Percentiles rank a stretch among this genome's conserved stretches.
Conservation (phyloP, 2,888 invertebrate genomes). For the Ceraclea dissimilis region DNA sequence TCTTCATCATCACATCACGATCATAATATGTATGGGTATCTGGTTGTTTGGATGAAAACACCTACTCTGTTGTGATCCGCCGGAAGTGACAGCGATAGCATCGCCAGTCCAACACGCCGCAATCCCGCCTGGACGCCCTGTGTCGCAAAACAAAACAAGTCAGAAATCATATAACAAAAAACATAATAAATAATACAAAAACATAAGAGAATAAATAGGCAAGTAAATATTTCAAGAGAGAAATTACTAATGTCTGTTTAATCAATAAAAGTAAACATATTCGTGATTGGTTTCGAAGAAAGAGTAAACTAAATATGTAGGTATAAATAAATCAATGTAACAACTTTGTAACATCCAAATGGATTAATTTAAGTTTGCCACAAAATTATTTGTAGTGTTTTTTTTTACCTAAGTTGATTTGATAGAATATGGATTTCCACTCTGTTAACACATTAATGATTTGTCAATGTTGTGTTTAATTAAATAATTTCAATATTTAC, state of each 20-base stretch:
- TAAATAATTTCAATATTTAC: too few species aligned
- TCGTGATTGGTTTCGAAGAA: not conserved
- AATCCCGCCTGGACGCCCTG: slow-evolving; percentile 26
- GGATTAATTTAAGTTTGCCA: too few species aligned
- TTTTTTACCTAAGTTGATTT: too few species aligned
- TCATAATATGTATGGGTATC: too few species aligned
- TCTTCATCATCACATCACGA: not conserved
- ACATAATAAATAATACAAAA: not conserved
- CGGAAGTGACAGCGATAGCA: slow-evolving; percentile 25
- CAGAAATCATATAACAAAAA: not conserved
- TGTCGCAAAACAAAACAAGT: slow-evolving; percentile 10
- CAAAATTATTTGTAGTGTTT: too few species aligned
- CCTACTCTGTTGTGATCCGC: slow-evolving; percentile 24
- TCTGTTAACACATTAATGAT: too few species aligned
- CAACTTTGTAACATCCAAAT: too few species aligned
- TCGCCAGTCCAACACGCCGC: slow-evolving; percentile 23
- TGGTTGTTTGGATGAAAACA: slow-evolving; percentile 4
- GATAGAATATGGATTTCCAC: too few species aligned
- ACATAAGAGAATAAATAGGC: not conserved
- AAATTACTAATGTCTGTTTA: not conserved
- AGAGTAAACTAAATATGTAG: too few species aligned
- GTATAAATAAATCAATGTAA: too few species aligned
- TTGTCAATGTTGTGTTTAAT: too few species aligned
- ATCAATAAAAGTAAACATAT: not conserved
- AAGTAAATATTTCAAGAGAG: not conserved